Evolutionary conservation across 1,140 invertebrate genomes (phyloP), one percentile per base, ranked within the genome.

Genomic region (Drosophila micromelanica): DNA sequence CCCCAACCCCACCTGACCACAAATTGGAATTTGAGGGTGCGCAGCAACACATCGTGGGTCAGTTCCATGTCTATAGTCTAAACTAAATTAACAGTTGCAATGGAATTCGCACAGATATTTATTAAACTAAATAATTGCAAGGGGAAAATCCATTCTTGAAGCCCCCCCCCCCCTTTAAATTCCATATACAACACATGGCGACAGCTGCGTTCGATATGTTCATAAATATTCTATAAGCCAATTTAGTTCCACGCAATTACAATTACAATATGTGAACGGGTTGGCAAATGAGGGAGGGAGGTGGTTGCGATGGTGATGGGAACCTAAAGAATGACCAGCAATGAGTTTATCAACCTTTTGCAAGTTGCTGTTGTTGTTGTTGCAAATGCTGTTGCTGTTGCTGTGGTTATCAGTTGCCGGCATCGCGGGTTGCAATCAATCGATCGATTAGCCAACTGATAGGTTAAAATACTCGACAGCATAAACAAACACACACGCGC

Each of bases 161-260:
- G 9, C 40, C 9, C 17, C 23, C 12, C 1, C 8, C 30, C 13
- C 3, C 17, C 12, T 32, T 46, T 11, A 32, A n/a, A n/a, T 46
- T 8, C 15, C 4, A 20, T 5, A 5, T 51, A 3, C 3, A 52
- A 35, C 35, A 1, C 7, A 23, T 37, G 45, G 45, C 51, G 49
- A 75, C 73, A 67, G 80, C 80, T 76, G 71, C 57, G 45, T 42
- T 73, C 52, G 30, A 84, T 73, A 62, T 61, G 23, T 45, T 68
- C 81, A 86, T 85, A 85, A 85, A 86, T 86, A 86, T 85, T 85
- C 43, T 70, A 86, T 80, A 85, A 64, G 62, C 76, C 79, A 82
- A 84, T 84, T 73, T 78, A 82, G 67, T 85, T 73, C 68, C 67
- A 62, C 76, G 73, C 80, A 86, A 85, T 86, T 85, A 80, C 80